These are phyloP conservation scores for Colletes gigas DNA, from an alignment of 1,140 invertebrate genomes.

Conservation along the genomic window DNA sequence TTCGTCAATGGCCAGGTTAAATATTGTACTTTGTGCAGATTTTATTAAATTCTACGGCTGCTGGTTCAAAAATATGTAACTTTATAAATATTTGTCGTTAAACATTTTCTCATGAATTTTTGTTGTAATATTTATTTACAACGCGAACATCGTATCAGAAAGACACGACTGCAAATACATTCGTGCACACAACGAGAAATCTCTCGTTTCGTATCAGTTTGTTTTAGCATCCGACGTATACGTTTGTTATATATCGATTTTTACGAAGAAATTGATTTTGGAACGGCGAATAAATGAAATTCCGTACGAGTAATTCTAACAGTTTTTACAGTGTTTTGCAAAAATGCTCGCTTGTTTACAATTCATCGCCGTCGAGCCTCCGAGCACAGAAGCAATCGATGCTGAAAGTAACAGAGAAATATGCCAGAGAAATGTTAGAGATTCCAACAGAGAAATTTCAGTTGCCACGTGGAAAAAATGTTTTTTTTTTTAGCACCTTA, in stretches of 20 bases:
- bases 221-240: neutral
- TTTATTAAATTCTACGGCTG: neutral
- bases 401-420: too few species aligned
- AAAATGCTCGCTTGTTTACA: neutral
- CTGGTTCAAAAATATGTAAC: neutral
- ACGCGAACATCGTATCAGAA: neutral
- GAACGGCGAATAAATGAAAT: constrained; percentile 18
- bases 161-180: neutral
- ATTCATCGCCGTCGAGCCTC: neutral
- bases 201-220: neutral
- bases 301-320: constrained; percentile 32
- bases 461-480: neutral
- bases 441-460: too few species aligned
- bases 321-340: neutral
- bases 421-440: neutral
- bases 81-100: neutral
- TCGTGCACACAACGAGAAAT: too few species aligned
- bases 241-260: constrained; percentile 23
- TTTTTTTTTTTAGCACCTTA: too few species aligned
- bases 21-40: too few species aligned
- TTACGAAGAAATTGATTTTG: constrained; percentile 22
- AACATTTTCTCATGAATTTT: too few species aligned
- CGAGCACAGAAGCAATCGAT: too few species aligned
- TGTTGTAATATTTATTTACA: neutral
- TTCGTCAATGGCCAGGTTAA: too few species aligned